Percentiles rank a stretch among this genome's conserved stretches.
Conservation (phyloP, 2,797 vertebrate species). For the Serranus cabrilla region DNA sequence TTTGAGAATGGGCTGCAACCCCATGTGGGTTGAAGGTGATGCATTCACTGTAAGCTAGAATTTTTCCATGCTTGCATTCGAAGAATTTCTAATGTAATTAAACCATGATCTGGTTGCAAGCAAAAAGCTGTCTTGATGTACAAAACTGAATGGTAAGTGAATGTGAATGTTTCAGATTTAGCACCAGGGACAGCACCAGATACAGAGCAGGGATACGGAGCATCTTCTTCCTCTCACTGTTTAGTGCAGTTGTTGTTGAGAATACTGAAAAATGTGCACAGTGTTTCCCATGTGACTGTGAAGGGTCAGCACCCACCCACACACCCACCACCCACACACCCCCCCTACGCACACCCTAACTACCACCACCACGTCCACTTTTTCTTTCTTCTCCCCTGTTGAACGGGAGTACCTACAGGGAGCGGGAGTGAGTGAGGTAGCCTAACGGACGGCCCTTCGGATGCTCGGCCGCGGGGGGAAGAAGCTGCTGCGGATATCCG, state of each 20-base stretch:
- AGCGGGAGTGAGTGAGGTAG: constrained; percentile 57
- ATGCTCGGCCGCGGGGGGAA: constrained; percentile 66
- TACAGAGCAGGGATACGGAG: constrained; percentile 4
- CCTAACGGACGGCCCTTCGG: constrained; percentile 60
- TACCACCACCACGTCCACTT: constrained; percentile 65
- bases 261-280: constrained; percentile 37
- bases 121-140: background rate
- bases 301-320: constrained; percentile 67
- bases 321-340: constrained; percentile 35
- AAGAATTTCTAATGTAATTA: background rate
- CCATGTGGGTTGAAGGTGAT: background rate
- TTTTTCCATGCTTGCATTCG: background rate
- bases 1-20: background rate
- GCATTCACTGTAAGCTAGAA: constrained; percentile 3
- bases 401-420: constrained; percentile 52
- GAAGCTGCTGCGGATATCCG: constrained; percentile 77
- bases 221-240: constrained; percentile 9
- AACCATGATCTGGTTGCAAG: background rate
- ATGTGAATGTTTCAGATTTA: constrained; percentile 54
- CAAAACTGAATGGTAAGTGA: background rate
- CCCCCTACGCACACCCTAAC: constrained; percentile 43
- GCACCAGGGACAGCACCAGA: constrained; percentile 84
- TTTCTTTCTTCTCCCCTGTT: constrained; percentile 76
- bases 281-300: constrained; percentile 70
- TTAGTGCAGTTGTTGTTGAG: constrained; percentile 15